These are phyloP conservation scores for Xenopus laevis DNA, from an alignment of 2,113 vertebrate species.

Conservation along the genomic window DNA sequence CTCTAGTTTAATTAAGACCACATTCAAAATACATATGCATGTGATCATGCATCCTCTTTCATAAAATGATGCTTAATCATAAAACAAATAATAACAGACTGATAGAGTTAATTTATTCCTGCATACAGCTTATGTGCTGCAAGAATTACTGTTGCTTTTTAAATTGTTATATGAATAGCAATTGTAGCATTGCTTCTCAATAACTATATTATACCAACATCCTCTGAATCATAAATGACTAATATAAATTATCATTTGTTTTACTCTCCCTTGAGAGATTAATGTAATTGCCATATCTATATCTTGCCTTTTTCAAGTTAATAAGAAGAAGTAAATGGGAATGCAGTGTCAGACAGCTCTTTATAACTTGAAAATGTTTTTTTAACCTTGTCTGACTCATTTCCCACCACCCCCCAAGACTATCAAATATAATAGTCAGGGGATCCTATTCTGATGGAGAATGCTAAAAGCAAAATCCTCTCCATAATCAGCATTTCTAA, in stretches of 20 bases:
- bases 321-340: constrained; percentile 40
- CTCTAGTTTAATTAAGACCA: too few species aligned
- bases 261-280: constrained; percentile 42
- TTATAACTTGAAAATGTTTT: constrained; percentile 34
- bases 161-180: constrained; percentile 28
- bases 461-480: constrained; percentile 49
- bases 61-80: too few species aligned
- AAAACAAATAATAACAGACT: too few species aligned
- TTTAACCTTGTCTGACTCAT: constrained; percentile 47
- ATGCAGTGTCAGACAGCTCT: constrained; percentile 42
- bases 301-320: constrained; percentile 42
- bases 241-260: constrained; percentile 43
- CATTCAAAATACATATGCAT: too few species aligned
- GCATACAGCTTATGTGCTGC: too few species aligned
- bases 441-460: constrained; percentile 35
- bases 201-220: constrained; percentile 25
- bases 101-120: too few species aligned
- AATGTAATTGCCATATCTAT: constrained; percentile 43
- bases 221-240: constrained; percentile 37
- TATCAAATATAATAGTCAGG: constrained; percentile 43
- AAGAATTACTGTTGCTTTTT: background rate
- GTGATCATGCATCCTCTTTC: too few species aligned
- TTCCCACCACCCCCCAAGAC: constrained; percentile 41
- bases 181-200: constrained; percentile 10
- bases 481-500: constrained; percentile 43